These are phyloP conservation scores for Paramacrobiotus metropolitanus DNA, from an alignment of 1,140 invertebrate genomes.

Conservation along the genomic window DNA sequence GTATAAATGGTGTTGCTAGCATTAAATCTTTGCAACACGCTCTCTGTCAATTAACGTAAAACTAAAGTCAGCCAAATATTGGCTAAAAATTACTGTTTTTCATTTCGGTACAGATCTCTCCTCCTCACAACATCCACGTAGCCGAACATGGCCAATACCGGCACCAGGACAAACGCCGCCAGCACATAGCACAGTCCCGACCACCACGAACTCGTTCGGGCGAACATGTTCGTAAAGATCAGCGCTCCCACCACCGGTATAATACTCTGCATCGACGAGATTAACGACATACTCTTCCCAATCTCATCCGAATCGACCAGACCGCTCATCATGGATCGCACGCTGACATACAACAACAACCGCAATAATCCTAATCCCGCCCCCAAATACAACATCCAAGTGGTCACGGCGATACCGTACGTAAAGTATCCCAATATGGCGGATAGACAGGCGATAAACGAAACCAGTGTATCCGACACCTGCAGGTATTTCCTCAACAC, in stretches of 20 bases:
- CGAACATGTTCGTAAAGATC: background rate
- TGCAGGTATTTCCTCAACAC: background rate
- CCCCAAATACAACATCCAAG: background rate
- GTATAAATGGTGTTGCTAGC: too few relatives aligned
- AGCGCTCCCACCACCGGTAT: background rate
- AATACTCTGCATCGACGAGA: background rate
- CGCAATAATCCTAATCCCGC: background rate
- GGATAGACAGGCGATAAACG: background rate
- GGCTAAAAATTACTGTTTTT: too few relatives aligned
- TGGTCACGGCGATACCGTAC: background rate
- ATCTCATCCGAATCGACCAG: background rate
- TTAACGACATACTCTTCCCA: background rate
- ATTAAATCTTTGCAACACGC: too few relatives aligned
- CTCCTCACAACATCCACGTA: background rate
- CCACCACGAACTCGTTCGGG: background rate
- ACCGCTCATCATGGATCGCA: background rate
- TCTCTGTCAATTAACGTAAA: too few relatives aligned
- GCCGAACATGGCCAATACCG: background rate
- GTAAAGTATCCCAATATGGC: background rate
- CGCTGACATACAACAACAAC: background rate
- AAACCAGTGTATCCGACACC: background rate
- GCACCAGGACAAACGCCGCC: background rate
- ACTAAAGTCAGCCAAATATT: too few relatives aligned
- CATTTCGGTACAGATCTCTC: background rate
- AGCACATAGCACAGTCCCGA: background rate